Evolutionary conservation across 1,140 invertebrate species (phyloP).

Genomic region (Dysdera silvatica): DNA sequence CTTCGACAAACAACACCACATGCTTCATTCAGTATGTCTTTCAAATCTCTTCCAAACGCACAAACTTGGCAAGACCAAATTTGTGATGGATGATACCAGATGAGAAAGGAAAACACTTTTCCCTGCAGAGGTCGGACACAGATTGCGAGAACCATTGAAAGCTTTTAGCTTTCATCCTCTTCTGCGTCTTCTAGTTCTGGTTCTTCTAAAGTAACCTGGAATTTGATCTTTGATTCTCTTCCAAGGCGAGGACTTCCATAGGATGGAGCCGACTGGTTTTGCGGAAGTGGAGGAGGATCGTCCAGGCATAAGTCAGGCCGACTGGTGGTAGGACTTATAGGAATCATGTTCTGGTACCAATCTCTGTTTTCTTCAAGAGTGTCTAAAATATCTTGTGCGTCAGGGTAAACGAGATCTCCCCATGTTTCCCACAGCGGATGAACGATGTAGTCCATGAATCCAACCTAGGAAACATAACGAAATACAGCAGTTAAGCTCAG

Average conservation of each 20-base stretch:
- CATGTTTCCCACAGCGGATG: constrained; percentile 99
- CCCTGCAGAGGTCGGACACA: too few species aligned
- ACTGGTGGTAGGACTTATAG: constrained; percentile 49
- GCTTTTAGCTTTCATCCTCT: not conserved
- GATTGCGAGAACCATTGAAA: too few species aligned
- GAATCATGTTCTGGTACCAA: constrained; percentile 80
- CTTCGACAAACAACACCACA: too few species aligned
- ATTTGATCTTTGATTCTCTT: constrained; percentile 38
- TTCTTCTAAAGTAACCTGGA: constrained; percentile 75
- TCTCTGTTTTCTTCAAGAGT: constrained; percentile 96
- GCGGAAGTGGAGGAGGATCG: not conserved
- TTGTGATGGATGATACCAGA: too few species aligned
- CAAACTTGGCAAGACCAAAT: too few species aligned
- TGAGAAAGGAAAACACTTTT: too few species aligned
- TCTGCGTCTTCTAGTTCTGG: constrained; percentile 47
- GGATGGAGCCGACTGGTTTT: constrained; percentile 27
- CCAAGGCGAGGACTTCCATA: constrained; percentile 50
- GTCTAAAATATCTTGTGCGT: constrained; percentile 94
- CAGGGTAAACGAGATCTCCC: constrained; percentile 98
- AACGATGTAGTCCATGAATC: constrained; percentile 99
- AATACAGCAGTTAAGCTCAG: too few species aligned
- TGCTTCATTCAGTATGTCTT: too few species aligned
- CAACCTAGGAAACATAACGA: constrained; percentile 55
- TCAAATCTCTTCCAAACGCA: too few species aligned
- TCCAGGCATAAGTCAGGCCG: not conserved